Percentiles rank a stretch among this genome's conserved stretches.
phyloP scores from a whole-genome alignment of 2,888 invertebrate species.

The Drosophila hamatofila region DNA sequence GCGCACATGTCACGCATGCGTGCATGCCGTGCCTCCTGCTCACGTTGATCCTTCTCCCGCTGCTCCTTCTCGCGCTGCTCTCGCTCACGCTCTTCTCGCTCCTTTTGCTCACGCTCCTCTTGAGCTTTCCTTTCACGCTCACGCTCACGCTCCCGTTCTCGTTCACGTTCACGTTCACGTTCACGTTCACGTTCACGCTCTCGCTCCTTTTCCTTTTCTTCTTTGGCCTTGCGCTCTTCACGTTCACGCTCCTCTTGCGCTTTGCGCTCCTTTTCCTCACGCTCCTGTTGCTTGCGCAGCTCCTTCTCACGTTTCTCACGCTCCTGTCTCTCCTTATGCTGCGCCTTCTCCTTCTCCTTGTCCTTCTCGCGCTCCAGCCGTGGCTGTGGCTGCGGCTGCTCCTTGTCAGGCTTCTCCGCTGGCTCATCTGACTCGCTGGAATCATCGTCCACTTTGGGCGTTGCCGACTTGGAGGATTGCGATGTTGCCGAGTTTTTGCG shows the following conservation, averaged over 20 bases:
- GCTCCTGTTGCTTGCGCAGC: constrained; percentile 65
- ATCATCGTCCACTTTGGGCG: constrained; percentile 71
- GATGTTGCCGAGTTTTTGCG: constrained; percentile 76
- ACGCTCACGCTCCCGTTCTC: constrained; percentile 46
- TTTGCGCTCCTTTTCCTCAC: constrained; percentile 66
- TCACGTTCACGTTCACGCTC: constrained; percentile 78
- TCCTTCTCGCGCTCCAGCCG: constrained; percentile 46
- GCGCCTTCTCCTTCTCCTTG: constrained; percentile 54
- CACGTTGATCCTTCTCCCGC: constrained; percentile 70
- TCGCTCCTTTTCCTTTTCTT: constrained; percentile 74
- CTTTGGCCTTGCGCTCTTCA: constrained; percentile 73
- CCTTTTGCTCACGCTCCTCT: constrained; percentile 69
- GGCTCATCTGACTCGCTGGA: constrained; percentile 74
- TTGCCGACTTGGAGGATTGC: constrained; percentile 64
- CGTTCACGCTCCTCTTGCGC: constrained; percentile 68
- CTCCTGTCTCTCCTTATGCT: constrained; percentile 59
- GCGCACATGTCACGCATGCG: constrained; percentile 75
- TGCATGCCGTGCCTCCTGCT: constrained; percentile 67
- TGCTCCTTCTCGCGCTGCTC: constrained; percentile 55
- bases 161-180: constrained; percentile 67
- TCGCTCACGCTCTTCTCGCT: constrained; percentile 73
- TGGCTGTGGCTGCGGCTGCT: constrained; percentile 32
- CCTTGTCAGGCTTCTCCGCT: constrained; percentile 51
- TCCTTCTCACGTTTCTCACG: constrained; percentile 67
- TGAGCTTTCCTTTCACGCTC: constrained; percentile 54